These are phyloP conservation scores for Ataeniobius toweri DNA, from an alignment of 2,797 vertebrate species.

Conservation along the genomic window DNA sequence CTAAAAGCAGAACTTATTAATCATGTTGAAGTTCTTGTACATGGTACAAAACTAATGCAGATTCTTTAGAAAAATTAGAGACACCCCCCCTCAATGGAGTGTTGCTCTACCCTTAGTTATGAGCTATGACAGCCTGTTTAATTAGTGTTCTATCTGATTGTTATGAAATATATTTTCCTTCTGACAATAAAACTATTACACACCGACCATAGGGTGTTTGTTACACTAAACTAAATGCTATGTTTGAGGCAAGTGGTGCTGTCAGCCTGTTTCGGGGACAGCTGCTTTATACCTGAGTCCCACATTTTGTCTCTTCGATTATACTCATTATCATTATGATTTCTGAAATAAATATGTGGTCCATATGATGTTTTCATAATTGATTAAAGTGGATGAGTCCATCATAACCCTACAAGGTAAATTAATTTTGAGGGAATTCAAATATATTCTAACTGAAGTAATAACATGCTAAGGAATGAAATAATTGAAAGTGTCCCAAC, in stretches of 20 bases:
- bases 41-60: background rate
- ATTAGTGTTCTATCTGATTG: conserved; percentile 1
- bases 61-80: background rate
- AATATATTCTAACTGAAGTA: background rate
- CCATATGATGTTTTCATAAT: background rate
- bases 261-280: conserved; percentile 12
- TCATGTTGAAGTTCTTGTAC: background rate
- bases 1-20: conserved; percentile 12
- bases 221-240: conserved; percentile 12
- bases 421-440: background rate
- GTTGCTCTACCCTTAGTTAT: conserved; percentile 1
- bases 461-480: background rate
- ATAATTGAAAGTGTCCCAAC: background rate
- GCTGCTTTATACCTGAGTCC: conserved; percentile 25
- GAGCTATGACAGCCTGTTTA: conserved; percentile 10
- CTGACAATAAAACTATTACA: background rate
- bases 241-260: conserved; percentile 2
- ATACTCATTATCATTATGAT: background rate
- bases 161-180: conserved; percentile 11
- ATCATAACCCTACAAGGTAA: background rate
- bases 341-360: background rate
- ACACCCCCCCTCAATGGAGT: background rate
- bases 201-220: background rate
- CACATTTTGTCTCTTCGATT: conserved; percentile 9
- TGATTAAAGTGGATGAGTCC: background rate